Percentiles rank a stretch among this genome's conserved stretches.
Conservation (phyloP, 2,797 vertebrate genomes). For the Carduelis carduelis region DNA sequence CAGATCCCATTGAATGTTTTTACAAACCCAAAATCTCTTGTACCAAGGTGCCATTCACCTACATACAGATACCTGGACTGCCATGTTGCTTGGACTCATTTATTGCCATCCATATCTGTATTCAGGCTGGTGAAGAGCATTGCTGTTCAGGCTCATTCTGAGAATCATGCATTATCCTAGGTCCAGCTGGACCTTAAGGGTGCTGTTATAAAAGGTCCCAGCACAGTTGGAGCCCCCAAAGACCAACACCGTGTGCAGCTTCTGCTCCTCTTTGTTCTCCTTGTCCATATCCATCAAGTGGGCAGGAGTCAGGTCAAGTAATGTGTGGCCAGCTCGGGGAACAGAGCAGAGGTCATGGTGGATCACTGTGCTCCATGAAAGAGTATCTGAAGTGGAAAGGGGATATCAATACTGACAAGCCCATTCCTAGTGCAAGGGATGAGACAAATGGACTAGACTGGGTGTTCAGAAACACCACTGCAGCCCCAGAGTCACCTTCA, state of each 20-base stretch:
- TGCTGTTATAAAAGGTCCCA: slow-evolving; percentile 83
- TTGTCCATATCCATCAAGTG: slow-evolving; percentile 43
- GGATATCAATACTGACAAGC: background rate
- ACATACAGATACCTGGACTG: background rate
- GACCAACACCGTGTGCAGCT: slow-evolving; percentile 74
- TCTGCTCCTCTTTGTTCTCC: slow-evolving; percentile 11
- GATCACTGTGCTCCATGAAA: slow-evolving; percentile 79
- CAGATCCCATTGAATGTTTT: background rate
- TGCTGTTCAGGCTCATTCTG: background rate
- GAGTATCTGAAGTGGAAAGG: slow-evolving; percentile 74
- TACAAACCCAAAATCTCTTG: background rate
- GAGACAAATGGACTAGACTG: background rate
- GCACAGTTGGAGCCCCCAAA: slow-evolving; percentile 87
- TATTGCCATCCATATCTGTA: background rate
- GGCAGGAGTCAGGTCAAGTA: slow-evolving; percentile 73
- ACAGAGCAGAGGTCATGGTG: slow-evolving; percentile 74
- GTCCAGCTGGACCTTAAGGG: slow-evolving; percentile 64
- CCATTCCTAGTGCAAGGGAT: background rate
- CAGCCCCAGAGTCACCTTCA: background rate
- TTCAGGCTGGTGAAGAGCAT: background rate
- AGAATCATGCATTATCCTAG: background rate
- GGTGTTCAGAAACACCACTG: background rate
- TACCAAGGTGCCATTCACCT: background rate
- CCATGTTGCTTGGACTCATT: background rate
- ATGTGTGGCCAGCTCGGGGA: slow-evolving; percentile 85